Percentiles rank a stretch among this genome's conserved stretches.
Evolutionary conservation across 1,140 invertebrate genomes (phyloP).

Genomic region (Oncopeltus fasciatus): DNA sequence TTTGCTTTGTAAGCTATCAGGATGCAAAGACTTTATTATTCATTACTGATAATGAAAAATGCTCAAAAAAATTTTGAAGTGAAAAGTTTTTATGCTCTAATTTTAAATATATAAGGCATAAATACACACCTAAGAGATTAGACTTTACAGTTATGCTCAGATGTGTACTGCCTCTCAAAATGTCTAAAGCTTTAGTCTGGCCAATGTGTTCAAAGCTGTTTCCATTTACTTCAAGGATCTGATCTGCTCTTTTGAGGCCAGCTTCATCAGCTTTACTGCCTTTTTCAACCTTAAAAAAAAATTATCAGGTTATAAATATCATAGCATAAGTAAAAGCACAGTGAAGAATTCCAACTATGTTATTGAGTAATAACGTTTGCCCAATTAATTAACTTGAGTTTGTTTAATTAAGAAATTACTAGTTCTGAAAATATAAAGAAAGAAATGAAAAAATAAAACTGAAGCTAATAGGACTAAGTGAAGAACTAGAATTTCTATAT

Average conservation of each 20-base stretch:
- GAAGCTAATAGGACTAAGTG: not conserved
- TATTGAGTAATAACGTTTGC: too few species aligned
- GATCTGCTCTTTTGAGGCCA: conserved; percentile 92
- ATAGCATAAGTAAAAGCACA: too few species aligned
- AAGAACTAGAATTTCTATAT: too few species aligned
- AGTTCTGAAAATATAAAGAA: too few species aligned
- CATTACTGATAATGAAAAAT: too few species aligned
- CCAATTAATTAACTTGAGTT: too few species aligned
- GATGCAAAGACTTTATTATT: too few species aligned
- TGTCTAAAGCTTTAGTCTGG: conserved; percentile 78
- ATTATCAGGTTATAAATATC: not conserved
- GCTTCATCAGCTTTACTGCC: conserved; percentile 88
- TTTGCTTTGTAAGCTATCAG: too few species aligned
- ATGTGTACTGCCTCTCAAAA: conserved; percentile 85
- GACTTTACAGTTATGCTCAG: conserved; percentile 92
- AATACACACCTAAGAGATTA: conserved; percentile 60
- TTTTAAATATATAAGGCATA: not conserved
- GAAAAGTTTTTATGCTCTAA: too few species aligned
- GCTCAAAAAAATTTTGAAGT: too few species aligned
- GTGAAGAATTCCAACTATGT: too few species aligned
- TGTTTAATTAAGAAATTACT: too few species aligned
- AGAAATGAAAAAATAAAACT: not conserved
- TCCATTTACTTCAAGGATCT: conserved; percentile 93
- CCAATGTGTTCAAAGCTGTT: conserved; percentile 87
- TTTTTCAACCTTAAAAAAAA: conserved; percentile 50